These are phyloP conservation scores for Gila robusta DNA, from an alignment of 2,797 vertebrate species.

Conservation along the genomic window DNA sequence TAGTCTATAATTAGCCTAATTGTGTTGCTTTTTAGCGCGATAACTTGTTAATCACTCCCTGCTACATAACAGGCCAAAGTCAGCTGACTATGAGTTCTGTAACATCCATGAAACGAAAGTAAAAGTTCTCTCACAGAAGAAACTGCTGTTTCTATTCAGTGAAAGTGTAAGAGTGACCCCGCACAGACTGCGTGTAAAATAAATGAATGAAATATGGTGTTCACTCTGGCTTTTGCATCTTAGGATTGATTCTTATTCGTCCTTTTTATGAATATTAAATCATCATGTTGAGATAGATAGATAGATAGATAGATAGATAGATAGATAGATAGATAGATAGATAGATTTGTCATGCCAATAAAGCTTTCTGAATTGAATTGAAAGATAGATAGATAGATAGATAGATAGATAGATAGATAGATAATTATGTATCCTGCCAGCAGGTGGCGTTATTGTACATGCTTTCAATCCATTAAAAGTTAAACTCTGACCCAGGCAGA, in stretches of 20 bases:
- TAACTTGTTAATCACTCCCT: not conserved
- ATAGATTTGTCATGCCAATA: too few relatives aligned
- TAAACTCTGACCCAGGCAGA: slow-evolving; percentile 39
- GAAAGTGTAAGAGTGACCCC: not conserved
- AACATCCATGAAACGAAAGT: slow-evolving; percentile 18
- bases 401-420: slow-evolving; percentile 1
- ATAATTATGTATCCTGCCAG: slow-evolving; percentile 57
- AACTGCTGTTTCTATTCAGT: not conserved
- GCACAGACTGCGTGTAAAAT: not conserved
- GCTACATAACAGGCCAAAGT: slow-evolving; percentile 7
- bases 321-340: not conserved
- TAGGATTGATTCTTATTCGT: not conserved
- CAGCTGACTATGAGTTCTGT: slow-evolving; percentile 22
- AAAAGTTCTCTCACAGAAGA: not conserved
- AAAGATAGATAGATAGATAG: not conserved
- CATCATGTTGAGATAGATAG: not conserved
- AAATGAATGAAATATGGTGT: not conserved
- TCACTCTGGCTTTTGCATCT: not conserved
- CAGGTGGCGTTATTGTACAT: slow-evolving; percentile 69
- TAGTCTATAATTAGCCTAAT: not conserved
- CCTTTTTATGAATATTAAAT: not conserved
- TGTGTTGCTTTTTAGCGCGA: not conserved
- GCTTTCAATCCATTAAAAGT: slow-evolving; percentile 5
- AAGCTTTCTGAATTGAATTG: too few relatives aligned
- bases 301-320: not conserved